These are phyloP conservation scores for Sapajus apella DNA, from an alignment of 2,113 vertebrate genomes.

Conservation along the genomic window DNA sequence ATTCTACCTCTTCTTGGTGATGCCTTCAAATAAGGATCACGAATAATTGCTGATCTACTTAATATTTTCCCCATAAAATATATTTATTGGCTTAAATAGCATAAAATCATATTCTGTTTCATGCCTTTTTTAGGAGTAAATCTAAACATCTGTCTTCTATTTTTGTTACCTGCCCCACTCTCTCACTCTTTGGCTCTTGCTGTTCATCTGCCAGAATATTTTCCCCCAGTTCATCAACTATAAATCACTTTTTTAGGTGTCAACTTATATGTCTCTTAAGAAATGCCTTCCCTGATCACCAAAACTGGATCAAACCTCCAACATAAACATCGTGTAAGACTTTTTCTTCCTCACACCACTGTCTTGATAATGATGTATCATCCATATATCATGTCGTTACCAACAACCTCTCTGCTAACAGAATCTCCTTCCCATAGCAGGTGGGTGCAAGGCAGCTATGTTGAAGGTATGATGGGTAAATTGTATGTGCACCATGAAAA, in stretches of 20 bases:
- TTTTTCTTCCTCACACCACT: background rate
- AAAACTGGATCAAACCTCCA: background rate
- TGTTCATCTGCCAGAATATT: background rate
- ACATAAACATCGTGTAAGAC: background rate
- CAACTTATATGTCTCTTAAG: background rate
- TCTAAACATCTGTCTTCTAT: background rate
- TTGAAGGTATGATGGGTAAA: background rate
- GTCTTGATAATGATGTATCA: background rate
- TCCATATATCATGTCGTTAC: background rate
- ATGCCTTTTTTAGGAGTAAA: background rate
- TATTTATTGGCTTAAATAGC: background rate
- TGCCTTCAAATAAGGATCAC: background rate
- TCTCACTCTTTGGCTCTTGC: background rate
- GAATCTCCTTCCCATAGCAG: background rate
- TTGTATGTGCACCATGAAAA: background rate
- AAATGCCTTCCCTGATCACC: background rate
- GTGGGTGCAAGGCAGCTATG: background rate
- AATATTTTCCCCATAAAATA: background rate
- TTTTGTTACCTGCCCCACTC: background rate
- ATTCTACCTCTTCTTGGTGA: background rate
- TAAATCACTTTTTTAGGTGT: background rate
- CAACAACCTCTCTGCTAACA: background rate
- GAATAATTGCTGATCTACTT: background rate
- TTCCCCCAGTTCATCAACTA: background rate
- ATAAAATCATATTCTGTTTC: background rate